Percentiles rank a stretch among this genome's conserved stretches.
phyloP scores from a whole-genome alignment of 2,888 invertebrate species.

The Magallana nippona region DNA sequence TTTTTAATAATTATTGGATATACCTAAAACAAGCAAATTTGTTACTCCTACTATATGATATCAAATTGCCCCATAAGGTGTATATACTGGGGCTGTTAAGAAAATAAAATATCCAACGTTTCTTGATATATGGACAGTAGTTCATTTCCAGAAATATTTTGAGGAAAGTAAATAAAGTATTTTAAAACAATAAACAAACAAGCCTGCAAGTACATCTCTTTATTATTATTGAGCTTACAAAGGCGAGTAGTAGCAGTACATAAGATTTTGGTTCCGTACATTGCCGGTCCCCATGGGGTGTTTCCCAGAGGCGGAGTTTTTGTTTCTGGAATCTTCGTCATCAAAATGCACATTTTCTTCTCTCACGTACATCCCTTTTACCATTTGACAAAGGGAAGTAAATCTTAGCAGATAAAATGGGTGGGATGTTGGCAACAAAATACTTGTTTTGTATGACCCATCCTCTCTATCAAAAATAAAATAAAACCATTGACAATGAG shows the following conservation, averaged over 20 bases:
- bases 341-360: neutral
- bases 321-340: neutral
- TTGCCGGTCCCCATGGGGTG: neutral
- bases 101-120: too few species aligned
- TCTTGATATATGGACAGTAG: too few species aligned
- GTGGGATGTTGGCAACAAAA: neutral
- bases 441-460: neutral
- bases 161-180: too few species aligned
- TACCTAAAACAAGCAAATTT: too few species aligned
- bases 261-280: neutral
- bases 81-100: too few species aligned
- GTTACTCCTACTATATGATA: too few species aligned
- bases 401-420: neutral
- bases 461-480: neutral
- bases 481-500: too few species aligned
- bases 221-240: neutral
- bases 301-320: neutral
- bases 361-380: slow-evolving; percentile 4
- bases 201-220: too few species aligned
- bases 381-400: neutral
- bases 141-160: too few species aligned
- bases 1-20: too few species aligned
- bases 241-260: neutral
- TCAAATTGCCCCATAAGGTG: too few species aligned
- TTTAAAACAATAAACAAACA: too few species aligned